These are phyloP conservation scores for Drosophila kepulauana DNA, from an alignment of 1,140 invertebrate genomes.

Conservation along the genomic window DNA sequence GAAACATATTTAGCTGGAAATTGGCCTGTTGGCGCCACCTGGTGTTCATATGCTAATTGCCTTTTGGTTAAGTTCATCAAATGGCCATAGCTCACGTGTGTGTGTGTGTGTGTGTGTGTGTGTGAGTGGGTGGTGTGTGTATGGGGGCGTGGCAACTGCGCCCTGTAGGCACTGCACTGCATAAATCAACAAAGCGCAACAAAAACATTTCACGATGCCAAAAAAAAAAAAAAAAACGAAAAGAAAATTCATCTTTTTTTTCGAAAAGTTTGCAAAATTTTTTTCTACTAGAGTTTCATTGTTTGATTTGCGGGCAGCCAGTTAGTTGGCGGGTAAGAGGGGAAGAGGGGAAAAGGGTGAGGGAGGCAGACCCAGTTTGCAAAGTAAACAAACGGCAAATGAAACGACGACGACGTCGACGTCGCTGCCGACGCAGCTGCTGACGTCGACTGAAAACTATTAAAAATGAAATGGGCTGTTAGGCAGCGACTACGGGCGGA, in stretches of 20 bases:
- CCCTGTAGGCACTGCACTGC: constrained; percentile 21
- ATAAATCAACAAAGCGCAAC: constrained; percentile 66
- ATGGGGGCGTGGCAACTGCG: constrained; percentile 32
- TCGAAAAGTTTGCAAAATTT: constrained; percentile 34
- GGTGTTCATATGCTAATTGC: constrained; percentile 50
- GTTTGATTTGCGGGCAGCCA: constrained; percentile 60
- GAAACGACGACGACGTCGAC: constrained; percentile 64
- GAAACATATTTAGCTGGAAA: constrained; percentile 23
- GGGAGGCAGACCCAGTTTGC: constrained; percentile 66
- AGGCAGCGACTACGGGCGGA: neutral
- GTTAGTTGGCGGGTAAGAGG: neutral
- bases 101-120: neutral
- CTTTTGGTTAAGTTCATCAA: constrained; percentile 39
- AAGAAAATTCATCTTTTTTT: neutral
- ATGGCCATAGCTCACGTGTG: constrained; percentile 32
- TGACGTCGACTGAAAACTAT: constrained; percentile 73
- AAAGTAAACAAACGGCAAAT: constrained; percentile 80
- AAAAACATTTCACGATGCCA: constrained; percentile 16
- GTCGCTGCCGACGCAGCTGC: constrained; percentile 4
- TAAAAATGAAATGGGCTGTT: constrained; percentile 75
- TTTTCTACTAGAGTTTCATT: constrained; percentile 28
- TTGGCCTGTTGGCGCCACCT: constrained; percentile 35
- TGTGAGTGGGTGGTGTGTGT: too few relatives aligned
- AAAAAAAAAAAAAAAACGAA: constrained; percentile 21
- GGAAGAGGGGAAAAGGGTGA: neutral